Conservation (phyloP, 1,140 invertebrate species). For the Drosophila ohnishii region DNA sequence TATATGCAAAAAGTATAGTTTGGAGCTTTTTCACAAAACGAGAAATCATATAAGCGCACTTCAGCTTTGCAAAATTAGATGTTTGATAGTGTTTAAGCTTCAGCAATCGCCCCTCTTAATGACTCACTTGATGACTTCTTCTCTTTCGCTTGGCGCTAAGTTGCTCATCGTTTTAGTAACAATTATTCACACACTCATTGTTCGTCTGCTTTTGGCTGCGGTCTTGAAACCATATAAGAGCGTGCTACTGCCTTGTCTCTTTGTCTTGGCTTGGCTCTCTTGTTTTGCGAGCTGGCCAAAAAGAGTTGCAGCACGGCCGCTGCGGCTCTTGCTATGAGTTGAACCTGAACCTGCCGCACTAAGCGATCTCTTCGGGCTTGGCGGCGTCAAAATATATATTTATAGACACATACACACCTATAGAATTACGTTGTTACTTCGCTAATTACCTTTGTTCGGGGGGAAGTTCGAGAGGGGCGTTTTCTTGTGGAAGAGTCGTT, state of each 20-base stretch:
- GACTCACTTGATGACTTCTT: slow-evolving; percentile 40
- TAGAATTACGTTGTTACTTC: slow-evolving; percentile 44
- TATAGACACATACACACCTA: slow-evolving; percentile 47
- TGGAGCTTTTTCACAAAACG: neutral
- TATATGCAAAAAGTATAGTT: neutral
- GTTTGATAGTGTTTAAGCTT: slow-evolving; percentile 31
- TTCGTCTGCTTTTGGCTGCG: slow-evolving; percentile 60
- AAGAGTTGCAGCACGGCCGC: slow-evolving; percentile 5
- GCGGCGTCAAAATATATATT: slow-evolving; percentile 40
- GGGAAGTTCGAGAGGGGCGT: slow-evolving; percentile 15
- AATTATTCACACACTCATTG: slow-evolving; percentile 57
- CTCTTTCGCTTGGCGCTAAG: slow-evolving; percentile 43
- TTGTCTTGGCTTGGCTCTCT: slow-evolving; percentile 10
- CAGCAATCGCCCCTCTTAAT: neutral
- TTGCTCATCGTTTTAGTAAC: slow-evolving; percentile 64
- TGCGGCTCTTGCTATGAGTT: slow-evolving; percentile 17
- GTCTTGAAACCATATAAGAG: slow-evolving; percentile 74
- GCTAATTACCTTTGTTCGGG: slow-evolving; percentile 40
- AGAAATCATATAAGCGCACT: slow-evolving; percentile 1
- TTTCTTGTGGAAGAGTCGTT: slow-evolving; percentile 22
- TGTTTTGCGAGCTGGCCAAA: neutral
- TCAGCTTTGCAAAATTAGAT: neutral
- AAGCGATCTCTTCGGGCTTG: slow-evolving; percentile 34
- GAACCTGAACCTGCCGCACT: slow-evolving; percentile 14
- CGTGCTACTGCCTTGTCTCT: slow-evolving; percentile 31